Evolutionary conservation across 2,797 vertebrate genomes (phyloP).

Genomic region (Protosalanx chinensis): DNA sequence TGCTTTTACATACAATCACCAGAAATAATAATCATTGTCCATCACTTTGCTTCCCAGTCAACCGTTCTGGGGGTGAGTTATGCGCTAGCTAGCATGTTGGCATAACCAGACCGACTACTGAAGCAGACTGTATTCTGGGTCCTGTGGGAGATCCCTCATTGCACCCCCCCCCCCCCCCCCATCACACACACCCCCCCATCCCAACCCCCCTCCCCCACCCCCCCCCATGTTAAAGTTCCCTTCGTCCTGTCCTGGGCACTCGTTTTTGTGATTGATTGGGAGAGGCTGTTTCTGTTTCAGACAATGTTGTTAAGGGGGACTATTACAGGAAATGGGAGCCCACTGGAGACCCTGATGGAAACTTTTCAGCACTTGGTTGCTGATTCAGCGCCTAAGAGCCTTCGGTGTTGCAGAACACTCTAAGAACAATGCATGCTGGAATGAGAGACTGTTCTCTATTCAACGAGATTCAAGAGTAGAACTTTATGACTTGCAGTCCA

Average conservation of each 20-base stretch:
- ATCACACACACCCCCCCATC: too few species aligned
- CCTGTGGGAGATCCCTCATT: constrained; percentile 42
- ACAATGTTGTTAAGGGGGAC: constrained; percentile 42
- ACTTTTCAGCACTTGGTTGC: constrained; percentile 38
- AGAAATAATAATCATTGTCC: neutral
- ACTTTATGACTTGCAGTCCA: constrained; percentile 8
- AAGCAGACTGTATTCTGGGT: constrained; percentile 45
- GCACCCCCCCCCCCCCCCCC: constrained; percentile 35
- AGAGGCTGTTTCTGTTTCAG: constrained; percentile 53
- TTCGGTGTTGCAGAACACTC: constrained; percentile 24
- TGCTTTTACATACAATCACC: neutral
- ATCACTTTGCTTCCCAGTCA: neutral
- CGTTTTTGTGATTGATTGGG: constrained; percentile 58
- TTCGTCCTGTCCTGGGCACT: constrained; percentile 38
- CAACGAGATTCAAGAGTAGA: neutral
- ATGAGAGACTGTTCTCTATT: constrained; percentile 29
- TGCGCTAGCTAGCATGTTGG: constrained; percentile 27
- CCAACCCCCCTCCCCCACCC: too few species aligned
- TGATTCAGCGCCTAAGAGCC: constrained; percentile 35
- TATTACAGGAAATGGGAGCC: constrained; percentile 55
- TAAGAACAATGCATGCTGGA: constrained; percentile 33
- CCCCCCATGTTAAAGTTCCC: constrained; percentile 24
- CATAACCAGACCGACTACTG: constrained; percentile 34
- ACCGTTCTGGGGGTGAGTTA: constrained; percentile 21
- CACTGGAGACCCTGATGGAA: constrained; percentile 50